These are phyloP conservation scores for Cheilosia impressa DNA, from an alignment of 2,888 invertebrate genomes.

Conservation along the genomic window DNA sequence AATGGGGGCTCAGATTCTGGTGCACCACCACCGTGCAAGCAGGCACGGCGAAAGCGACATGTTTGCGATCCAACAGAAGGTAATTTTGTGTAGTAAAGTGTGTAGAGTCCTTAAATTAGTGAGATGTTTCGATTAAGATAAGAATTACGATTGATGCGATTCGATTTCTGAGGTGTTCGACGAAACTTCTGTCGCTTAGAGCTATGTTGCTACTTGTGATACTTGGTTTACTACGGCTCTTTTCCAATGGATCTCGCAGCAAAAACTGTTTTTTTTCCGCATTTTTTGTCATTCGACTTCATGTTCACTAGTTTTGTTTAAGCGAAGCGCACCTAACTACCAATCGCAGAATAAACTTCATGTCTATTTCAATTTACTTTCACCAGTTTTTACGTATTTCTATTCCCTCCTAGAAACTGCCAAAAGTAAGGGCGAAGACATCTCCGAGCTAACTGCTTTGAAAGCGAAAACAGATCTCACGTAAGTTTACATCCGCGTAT, in stretches of 20 bases:
- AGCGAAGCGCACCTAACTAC: not conserved
- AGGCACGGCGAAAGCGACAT: conserved; percentile 82
- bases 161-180: not conserved
- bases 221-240: too few relatives aligned
- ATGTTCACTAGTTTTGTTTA: too few relatives aligned
- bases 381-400: conserved; percentile 69
- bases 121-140: not conserved
- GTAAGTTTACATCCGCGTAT: conserved; percentile 43
- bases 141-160: not conserved
- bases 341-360: conserved; percentile 26
- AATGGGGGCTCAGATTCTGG: conserved; percentile 83
- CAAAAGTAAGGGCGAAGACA: conserved; percentile 66
- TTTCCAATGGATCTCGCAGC: too few relatives aligned
- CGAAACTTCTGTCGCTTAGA: too few relatives aligned
- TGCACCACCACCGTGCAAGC: conserved; percentile 85
- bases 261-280: too few relatives aligned
- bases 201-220: too few relatives aligned
- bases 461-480: conserved; percentile 70
- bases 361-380: conserved; percentile 66
- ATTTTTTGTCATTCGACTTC: too few relatives aligned
- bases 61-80: conserved; percentile 81
- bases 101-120: not conserved
- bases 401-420: conserved; percentile 70
- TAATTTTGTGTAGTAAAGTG: conserved; percentile 67
- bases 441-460: conserved; percentile 58